Conservation (phyloP, 2,113 vertebrate genomes). For the Podarcis raffonei region DNA sequence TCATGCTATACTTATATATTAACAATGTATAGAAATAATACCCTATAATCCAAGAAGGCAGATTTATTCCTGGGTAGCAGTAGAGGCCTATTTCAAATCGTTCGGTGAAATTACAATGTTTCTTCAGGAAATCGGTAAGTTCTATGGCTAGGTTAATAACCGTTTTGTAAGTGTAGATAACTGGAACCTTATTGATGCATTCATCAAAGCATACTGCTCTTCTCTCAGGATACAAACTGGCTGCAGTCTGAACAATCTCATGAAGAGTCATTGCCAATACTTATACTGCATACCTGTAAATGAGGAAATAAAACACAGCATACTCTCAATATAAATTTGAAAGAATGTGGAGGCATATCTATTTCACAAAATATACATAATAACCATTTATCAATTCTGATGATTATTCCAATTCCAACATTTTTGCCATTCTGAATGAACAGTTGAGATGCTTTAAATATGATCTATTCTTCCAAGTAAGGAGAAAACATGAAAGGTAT, state of each 20-base stretch:
- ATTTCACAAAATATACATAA: not conserved
- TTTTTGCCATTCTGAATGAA: not conserved
- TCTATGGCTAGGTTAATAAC: constrained; percentile 68
- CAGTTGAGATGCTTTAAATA: not conserved
- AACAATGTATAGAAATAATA: constrained; percentile 58
- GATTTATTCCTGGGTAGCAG: constrained; percentile 82
- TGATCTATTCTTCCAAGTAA: not conserved
- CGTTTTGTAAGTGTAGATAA: constrained; percentile 70
- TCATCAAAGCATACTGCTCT: constrained; percentile 82
- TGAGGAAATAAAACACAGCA: not conserved
- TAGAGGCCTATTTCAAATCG: constrained; percentile 82
- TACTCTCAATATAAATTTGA: not conserved
- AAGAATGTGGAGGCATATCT: not conserved
- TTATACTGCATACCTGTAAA: not conserved
- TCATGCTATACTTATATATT: not conserved
- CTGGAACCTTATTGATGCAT: constrained; percentile 44
- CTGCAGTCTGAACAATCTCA: constrained; percentile 77
- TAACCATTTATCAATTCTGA: not conserved
- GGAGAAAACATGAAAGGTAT: not conserved
- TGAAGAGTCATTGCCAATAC: constrained; percentile 76
- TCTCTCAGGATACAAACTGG: constrained; percentile 60
- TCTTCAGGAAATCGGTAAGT: constrained; percentile 75
- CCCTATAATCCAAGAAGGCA: constrained; percentile 93
- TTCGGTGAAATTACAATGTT: constrained; percentile 52
- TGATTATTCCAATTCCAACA: not conserved